Conservation (phyloP, 2,113 vertebrate species). For the Lanius ludovicianus region DNA sequence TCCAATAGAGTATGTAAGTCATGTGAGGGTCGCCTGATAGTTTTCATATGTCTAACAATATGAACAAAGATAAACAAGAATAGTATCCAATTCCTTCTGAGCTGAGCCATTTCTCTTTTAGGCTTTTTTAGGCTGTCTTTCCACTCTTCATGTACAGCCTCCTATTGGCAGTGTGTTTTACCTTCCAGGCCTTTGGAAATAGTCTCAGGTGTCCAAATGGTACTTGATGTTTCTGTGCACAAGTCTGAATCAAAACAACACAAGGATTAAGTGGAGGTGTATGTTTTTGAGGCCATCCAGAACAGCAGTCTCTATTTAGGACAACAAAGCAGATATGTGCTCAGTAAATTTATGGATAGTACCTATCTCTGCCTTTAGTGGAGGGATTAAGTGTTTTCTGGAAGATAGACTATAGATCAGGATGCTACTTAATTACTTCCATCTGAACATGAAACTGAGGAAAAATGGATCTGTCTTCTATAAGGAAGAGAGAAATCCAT, state of each 20-base stretch:
- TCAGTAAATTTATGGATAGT: not conserved
- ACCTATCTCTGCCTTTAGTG: not conserved
- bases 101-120: not conserved
- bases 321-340: not conserved
- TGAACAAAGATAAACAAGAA: not conserved
- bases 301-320: not conserved
- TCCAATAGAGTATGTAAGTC: not conserved
- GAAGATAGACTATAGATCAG: not conserved
- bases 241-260: not conserved
- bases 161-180: not conserved
- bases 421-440: not conserved
- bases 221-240: not conserved
- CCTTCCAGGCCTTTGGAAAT: not conserved
- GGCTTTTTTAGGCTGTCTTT: not conserved
- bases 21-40: not conserved
- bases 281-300: not conserved
- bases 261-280: not conserved
- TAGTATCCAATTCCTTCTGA: not conserved
- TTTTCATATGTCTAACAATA: not conserved
- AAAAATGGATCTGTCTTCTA: not conserved
- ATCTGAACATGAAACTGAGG: not conserved
- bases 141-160: not conserved
- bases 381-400: not conserved
- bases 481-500: not conserved
- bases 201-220: not conserved